Conservation (phyloP, 2,888 invertebrate species). For the Eurytoma californica region DNA sequence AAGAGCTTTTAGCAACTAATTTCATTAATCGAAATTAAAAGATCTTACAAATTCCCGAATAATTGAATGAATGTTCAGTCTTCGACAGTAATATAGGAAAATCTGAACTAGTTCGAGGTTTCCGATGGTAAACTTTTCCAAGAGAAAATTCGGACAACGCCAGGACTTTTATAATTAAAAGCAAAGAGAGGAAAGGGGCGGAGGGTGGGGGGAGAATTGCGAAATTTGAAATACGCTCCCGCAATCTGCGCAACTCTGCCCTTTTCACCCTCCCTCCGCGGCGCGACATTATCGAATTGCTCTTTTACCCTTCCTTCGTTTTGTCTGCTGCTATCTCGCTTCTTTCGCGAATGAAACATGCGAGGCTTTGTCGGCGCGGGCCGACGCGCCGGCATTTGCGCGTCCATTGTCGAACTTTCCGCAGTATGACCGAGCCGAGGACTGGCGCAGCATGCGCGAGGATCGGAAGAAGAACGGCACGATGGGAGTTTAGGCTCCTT, state of each 20-base stretch:
- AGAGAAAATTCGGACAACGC: slow-evolving; percentile 22
- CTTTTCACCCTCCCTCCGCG: not conserved
- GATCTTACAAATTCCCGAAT: not conserved
- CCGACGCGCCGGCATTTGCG: slow-evolving; percentile 19
- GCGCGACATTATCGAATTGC: slow-evolving; percentile 37
- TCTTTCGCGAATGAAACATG: not conserved
- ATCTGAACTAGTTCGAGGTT: not conserved
- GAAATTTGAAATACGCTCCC: slow-evolving; percentile 52
- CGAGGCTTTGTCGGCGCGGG: slow-evolving; percentile 20
- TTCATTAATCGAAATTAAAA: not conserved
- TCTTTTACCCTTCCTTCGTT: slow-evolving; percentile 17
- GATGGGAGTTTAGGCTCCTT: slow-evolving; percentile 18
- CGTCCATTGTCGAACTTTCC: slow-evolving; percentile 52
- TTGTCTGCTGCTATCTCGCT: slow-evolving; percentile 16
- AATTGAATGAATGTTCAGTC: not conserved
- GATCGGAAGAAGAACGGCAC: slow-evolving; percentile 27
- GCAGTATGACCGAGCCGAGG: not conserved
- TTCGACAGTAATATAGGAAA: not conserved
- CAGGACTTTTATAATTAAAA: slow-evolving; percentile 52
- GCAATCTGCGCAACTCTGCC: slow-evolving; percentile 50
- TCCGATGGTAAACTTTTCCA: not conserved
- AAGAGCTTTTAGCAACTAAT: not conserved
- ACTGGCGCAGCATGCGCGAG: not conserved
- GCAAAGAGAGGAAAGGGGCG: slow-evolving; percentile 5
- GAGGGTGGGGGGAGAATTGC: not conserved